Conservation (phyloP, 2,888 invertebrate species). For the Villa cingulata region DNA sequence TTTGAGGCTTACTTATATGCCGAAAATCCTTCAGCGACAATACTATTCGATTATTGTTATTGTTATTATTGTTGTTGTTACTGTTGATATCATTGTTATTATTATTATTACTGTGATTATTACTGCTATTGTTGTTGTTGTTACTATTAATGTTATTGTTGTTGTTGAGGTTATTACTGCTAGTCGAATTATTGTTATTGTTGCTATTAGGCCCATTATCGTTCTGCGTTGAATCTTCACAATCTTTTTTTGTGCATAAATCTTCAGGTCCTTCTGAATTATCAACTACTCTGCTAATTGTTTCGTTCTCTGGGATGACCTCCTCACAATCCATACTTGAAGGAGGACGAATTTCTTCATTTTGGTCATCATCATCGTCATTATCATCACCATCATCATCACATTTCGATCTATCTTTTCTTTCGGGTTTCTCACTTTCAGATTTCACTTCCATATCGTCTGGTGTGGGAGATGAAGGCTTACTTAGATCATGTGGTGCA, state of each 20-base stretch:
- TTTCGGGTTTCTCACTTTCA: conserved; percentile 21
- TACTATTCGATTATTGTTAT: conserved; percentile 34
- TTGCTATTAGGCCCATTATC: conserved; percentile 19
- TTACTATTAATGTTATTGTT: conserved; percentile 26
- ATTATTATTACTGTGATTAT: conserved; percentile 18
- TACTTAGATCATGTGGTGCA: conserved; percentile 47
- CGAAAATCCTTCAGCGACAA: conserved; percentile 35
- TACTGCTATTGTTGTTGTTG: conserved; percentile 33
- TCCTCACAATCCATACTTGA: conserved; percentile 2
- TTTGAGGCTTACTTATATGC: conserved; percentile 31
- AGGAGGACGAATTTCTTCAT: conserved; percentile 12
- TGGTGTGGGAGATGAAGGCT: conserved; percentile 23
- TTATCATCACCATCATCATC: conserved; percentile 18
- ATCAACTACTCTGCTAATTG: neutral
- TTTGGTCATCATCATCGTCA: conserved; percentile 19
- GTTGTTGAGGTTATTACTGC: conserved; percentile 27
- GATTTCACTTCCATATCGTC: conserved; percentile 34
- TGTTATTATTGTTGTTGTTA: conserved; percentile 24
- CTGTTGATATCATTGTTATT: conserved; percentile 27
- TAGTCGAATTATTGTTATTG: conserved; percentile 20
- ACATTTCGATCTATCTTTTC: conserved; percentile 40
- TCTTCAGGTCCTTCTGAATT: conserved; percentile 33
- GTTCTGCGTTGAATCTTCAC: conserved; percentile 19
- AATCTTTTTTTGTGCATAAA: conserved; percentile 29
- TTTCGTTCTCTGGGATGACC: neutral